Base-by-base conservation (phyloP, 2,888 invertebrate genomes). In the Epinotia brunnichana region DNA sequence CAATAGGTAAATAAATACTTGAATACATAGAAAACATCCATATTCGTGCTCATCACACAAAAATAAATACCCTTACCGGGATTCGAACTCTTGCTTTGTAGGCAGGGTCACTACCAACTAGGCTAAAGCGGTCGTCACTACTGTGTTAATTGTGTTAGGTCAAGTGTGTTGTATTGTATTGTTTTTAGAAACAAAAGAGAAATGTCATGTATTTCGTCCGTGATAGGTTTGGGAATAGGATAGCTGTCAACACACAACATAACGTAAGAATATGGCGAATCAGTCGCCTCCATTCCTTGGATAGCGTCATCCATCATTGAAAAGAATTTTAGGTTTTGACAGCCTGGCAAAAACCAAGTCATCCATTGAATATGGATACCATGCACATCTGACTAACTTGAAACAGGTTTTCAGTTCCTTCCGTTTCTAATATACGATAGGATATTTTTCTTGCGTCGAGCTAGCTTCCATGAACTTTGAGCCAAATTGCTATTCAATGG, bases 401-500 rank as follows among this genome's bases (percentile, higher is more conserved):
- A 19, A 60, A 15, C 19, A 56, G 56, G 68, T 72, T 72, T 72
- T 72, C 61, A 48, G 62, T 29, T 69, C 29, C n/a, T 35, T 56
- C 35, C 51, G 61, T 62, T 61, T 68, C 61, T 67, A 72, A 72
- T 72, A 68, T 68, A 61, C 9, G 35, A 35, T n/a, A 39, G 21
- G 67, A 62, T 60, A 71, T 72, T 72, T 67, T 72, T 72, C 72
- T 72, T 72, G 61, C 72, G 62, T 44, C 71, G 53, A 54, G 17
- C 66, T 56, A n/a, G 59, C 41, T 71, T 53, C 72, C 57, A 73
- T 73, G 73, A 69, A 73, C 57, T 73, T 48, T 9, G 48, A 51
- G 68, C 73, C 69, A 73, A 69, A 73, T 62, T 57, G 69, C 41
- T 57, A 69, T 69, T 51, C 41, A 29, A 73, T 73, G 57, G 56